Evolutionary conservation across 2,888 invertebrate species (phyloP).

Genomic region (Zonitis immaculata): DNA sequence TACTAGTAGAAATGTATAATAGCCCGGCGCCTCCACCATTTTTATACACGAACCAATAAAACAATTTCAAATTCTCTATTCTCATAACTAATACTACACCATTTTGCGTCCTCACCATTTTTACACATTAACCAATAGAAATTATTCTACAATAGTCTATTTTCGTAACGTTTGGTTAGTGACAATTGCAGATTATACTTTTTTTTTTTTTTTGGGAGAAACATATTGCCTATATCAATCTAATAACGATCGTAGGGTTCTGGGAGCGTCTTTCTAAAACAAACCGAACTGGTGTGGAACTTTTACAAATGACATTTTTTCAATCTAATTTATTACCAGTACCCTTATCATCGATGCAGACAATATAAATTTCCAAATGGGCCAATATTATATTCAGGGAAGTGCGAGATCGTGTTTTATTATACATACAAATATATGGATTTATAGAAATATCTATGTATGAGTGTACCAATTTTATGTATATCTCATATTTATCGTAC

Average conservation of each 20-base stretch:
- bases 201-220: background rate
- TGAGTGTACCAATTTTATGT: constrained; percentile 33
- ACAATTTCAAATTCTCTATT: background rate
- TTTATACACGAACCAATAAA: background rate
- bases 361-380: constrained; percentile 47
- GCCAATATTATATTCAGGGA: constrained; percentile 44
- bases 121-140: too few species aligned
- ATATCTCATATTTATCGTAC: constrained; percentile 46
- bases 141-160: too few species aligned
- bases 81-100: background rate
- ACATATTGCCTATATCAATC: constrained; percentile 9
- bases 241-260: constrained; percentile 5
- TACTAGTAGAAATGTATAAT: background rate
- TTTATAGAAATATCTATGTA: background rate
- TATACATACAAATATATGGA: background rate
- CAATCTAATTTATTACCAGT: constrained; percentile 42
- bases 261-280: constrained; percentile 20
- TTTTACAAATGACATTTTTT: constrained; percentile 45
- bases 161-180: too few species aligned
- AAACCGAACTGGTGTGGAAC: constrained; percentile 30
- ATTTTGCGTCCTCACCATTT: too few species aligned
- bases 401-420: constrained; percentile 16
- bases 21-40: background rate
- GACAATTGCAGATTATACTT: too few species aligned
- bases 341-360: constrained; percentile 47